Percentiles rank a stretch among this genome's conserved stretches.
phyloP scores from a whole-genome alignment of 2,888 invertebrate species.

The Dryadula phaetusa region DNA sequence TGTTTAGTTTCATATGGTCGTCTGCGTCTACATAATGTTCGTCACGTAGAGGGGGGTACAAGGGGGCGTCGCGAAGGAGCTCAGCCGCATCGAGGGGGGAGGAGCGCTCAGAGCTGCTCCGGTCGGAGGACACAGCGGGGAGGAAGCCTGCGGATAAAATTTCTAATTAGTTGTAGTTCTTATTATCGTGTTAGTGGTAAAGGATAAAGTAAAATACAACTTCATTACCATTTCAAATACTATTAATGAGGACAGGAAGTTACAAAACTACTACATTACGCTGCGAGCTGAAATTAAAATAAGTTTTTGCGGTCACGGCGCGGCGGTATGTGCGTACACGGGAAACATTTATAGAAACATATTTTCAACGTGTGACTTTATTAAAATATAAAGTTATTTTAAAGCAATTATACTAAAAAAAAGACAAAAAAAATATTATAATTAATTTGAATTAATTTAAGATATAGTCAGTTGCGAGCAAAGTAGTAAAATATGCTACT shows the following conservation, averaged over 20 bases:
- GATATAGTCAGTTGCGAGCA: neutral
- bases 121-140: slow-evolving; percentile 54
- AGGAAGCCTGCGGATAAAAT: slow-evolving; percentile 60
- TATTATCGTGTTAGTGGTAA: slow-evolving; percentile 21
- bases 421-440: neutral
- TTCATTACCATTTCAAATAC: slow-evolving; percentile 24
- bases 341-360: neutral
- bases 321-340: neutral
- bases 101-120: slow-evolving; percentile 64
- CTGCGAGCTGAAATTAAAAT: slow-evolving; percentile 1
- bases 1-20: slow-evolving; percentile 45
- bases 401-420: neutral
- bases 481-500: neutral
- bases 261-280: slow-evolving; percentile 9
- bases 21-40: slow-evolving; percentile 41
- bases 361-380: neutral
- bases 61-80: slow-evolving; percentile 67
- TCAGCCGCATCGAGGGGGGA: slow-evolving; percentile 62
- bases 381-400: neutral
- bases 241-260: slow-evolving; percentile 24
- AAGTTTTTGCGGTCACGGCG: neutral
- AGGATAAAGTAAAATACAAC: slow-evolving; percentile 24
- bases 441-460: neutral
- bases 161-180: slow-evolving; percentile 33
- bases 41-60: slow-evolving; percentile 62